phyloP scores from a whole-genome alignment of 2,888 invertebrate genomes.

The Epistrophe eligans region DNA sequence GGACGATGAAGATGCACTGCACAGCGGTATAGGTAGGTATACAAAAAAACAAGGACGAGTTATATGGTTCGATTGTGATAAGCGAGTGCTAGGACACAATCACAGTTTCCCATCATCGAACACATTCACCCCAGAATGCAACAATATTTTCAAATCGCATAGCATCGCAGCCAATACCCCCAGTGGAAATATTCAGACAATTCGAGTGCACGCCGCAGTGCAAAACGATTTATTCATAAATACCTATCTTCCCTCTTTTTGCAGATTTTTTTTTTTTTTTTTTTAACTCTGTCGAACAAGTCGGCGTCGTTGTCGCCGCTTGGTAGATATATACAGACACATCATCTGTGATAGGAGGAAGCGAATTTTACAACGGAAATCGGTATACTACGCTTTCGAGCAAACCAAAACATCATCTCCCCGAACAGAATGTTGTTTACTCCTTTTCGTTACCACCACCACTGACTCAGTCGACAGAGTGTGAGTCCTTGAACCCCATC shows the following conservation, averaged over 20 bases:
- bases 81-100: conserved; percentile 14
- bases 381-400: conserved; percentile 45
- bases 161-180: conserved; percentile 49
- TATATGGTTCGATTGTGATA: conserved; percentile 60
- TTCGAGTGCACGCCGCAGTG: conserved; percentile 33
- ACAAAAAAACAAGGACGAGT: neutral
- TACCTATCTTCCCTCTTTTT: conserved; percentile 34
- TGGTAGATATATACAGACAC: too few species aligned
- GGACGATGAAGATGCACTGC: neutral
- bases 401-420: conserved; percentile 63
- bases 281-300: neutral
- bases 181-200: conserved; percentile 52
- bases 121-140: conserved; percentile 31
- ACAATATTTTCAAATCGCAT: conserved; percentile 49
- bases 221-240: conserved; percentile 72
- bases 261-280: neutral
- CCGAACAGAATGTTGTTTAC: conserved; percentile 6
- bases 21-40: neutral
- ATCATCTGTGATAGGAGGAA: conserved; percentile 6
- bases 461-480: too few species aligned
- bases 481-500: neutral
- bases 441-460: neutral
- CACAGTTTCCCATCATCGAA: neutral
- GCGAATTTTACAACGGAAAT: conserved; percentile 59
- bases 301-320: neutral